Conservation (phyloP, 2,113 vertebrate genomes). For the Mobula hypostoma region DNA sequence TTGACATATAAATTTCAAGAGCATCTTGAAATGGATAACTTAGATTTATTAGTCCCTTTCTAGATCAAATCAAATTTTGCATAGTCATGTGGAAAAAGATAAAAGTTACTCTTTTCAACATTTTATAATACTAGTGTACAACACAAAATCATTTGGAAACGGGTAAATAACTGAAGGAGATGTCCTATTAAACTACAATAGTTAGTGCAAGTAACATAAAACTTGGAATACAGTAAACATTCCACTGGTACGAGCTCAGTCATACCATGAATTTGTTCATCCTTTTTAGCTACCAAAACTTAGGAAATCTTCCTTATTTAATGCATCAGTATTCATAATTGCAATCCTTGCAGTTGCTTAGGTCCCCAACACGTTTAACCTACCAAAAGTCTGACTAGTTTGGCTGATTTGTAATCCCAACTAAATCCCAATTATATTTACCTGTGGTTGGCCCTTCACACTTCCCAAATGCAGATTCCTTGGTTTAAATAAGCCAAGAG, state of each 20-base stretch:
- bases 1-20: not conserved
- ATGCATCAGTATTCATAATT: not conserved
- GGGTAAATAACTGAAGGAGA: not conserved
- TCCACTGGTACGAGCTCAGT: not conserved
- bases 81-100: not conserved
- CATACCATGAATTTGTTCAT: not conserved
- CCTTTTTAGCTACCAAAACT: not conserved
- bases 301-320: not conserved
- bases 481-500: too few species aligned
- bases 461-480: too few species aligned
- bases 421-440: not conserved
- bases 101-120: not conserved
- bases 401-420: not conserved
- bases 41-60: not conserved
- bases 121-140: slow-evolving; percentile 22
- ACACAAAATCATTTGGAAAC: not conserved
- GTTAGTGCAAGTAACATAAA: not conserved
- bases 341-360: not conserved
- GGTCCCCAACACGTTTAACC: not conserved
- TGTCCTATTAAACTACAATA: not conserved
- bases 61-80: not conserved
- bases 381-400: not conserved
- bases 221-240: not conserved
- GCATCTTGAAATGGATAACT: not conserved
- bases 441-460: too few species aligned